Conservation (phyloP, 2,797 vertebrate genomes). For the Pseudochirops cupreus region DNA sequence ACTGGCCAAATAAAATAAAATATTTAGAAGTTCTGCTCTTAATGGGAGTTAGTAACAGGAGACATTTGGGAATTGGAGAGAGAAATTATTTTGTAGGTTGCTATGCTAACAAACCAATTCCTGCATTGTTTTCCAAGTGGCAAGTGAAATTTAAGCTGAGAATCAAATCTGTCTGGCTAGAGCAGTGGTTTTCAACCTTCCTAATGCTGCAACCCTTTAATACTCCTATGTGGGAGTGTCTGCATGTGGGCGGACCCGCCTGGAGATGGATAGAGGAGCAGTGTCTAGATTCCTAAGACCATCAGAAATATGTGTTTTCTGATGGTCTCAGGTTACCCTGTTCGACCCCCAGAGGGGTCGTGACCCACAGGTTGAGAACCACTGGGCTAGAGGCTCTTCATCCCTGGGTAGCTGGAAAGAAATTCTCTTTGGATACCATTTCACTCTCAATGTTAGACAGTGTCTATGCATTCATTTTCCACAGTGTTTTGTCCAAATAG, state of each 20-base stretch:
- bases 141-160: conserved; percentile 3
- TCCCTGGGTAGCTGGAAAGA: conserved; percentile 17
- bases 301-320: too few species aligned
- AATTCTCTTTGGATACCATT: conserved; percentile 28
- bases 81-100: background rate
- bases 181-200: too few species aligned
- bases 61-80: too few species aligned
- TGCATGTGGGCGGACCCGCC: too few species aligned
- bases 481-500: background rate
- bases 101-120: background rate
- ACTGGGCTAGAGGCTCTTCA: background rate
- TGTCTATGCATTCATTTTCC: conserved; percentile 4
- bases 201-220: too few species aligned
- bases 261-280: too few species aligned
- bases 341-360: too few species aligned
- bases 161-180: background rate
- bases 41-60: background rate
- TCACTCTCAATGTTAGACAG: conserved; percentile 29
- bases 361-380: too few species aligned
- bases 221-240: too few species aligned
- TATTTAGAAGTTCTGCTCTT: background rate
- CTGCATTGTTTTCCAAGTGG: background rate
- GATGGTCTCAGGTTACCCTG: too few species aligned
- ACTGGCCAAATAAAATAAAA: conserved; percentile 7
- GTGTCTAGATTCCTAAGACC: too few species aligned